A percentile compares a stretch with the other conserved stretches of the same genome.
These are phyloP conservation scores for Microcaecilia unicolor DNA, from an alignment of 2,797 vertebrate species.

Conservation along the genomic window DNA sequence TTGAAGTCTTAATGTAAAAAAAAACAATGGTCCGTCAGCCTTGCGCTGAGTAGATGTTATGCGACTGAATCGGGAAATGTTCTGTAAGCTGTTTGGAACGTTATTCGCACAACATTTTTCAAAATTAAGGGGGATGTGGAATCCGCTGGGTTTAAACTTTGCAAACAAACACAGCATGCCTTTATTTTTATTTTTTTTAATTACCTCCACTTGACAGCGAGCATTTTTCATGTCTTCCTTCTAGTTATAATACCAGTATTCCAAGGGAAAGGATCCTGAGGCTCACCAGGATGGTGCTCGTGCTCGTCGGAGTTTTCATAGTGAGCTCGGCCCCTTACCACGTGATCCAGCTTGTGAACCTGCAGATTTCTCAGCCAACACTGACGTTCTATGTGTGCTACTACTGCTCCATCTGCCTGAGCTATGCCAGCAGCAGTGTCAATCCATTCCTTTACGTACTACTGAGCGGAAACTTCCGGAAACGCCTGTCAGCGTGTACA, in stretches of 20 bases:
- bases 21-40: no score
- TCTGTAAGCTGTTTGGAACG: no score
- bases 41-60: no score
- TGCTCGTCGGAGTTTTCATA: constrained; percentile 31
- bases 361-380: constrained; percentile 26
- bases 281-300: constrained; percentile 41
- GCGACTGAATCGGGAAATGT: no score
- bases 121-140: no score
- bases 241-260: constrained; percentile 30
- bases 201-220: background rate
- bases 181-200: background rate
- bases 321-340: constrained; percentile 41
- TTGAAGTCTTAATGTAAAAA: no score
- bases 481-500: constrained; percentile 10
- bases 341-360: constrained; percentile 40
- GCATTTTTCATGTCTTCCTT: background rate
- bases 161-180: no score
- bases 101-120: no score
- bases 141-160: no score
- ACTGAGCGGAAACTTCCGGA: constrained; percentile 47
- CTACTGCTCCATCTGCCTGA: constrained; percentile 47
- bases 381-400: constrained; percentile 41
- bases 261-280: constrained; percentile 34
- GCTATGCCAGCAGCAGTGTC: constrained; percentile 43
- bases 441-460: constrained; percentile 51